These are phyloP conservation scores for Gymnosoma rotundatum DNA, from an alignment of 2,888 invertebrate genomes.

Conservation along the genomic window DNA sequence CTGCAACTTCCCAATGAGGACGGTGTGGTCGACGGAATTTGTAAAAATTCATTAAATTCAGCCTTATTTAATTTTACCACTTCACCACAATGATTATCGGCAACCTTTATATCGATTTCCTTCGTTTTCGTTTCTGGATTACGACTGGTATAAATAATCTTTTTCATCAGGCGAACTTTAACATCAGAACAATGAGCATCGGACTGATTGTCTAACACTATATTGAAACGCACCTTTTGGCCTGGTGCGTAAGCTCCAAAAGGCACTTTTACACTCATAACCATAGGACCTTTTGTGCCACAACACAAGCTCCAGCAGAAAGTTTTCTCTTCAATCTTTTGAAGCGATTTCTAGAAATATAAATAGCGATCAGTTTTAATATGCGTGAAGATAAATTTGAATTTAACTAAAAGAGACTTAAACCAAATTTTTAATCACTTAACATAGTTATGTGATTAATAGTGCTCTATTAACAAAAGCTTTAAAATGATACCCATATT, in stretches of 20 bases:
- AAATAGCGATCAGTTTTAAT: too few relatives aligned
- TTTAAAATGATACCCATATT: too few relatives aligned
- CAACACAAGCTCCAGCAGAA: constrained; percentile 88
- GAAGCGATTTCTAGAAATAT: constrained; percentile 84
- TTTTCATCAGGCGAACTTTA: constrained; percentile 86
- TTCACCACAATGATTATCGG: constrained; percentile 83
- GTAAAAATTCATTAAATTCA: constrained; percentile 85
- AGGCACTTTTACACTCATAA: constrained; percentile 86
- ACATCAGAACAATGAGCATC: constrained; percentile 86
- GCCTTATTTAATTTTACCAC: constrained; percentile 85
- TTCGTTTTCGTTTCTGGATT: constrained; percentile 76
- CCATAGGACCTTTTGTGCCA: constrained; percentile 87
- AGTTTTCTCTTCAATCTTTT: constrained; percentile 87
- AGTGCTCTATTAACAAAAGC: too few relatives aligned
- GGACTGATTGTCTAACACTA: constrained; percentile 89
- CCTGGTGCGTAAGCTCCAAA: constrained; percentile 89
- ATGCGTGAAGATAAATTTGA: too few relatives aligned
- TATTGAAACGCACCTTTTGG: constrained; percentile 86
- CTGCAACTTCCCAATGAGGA: constrained; percentile 88
- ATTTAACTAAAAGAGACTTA: too few relatives aligned
- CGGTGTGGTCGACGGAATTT: constrained; percentile 88
- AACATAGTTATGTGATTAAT: too few relatives aligned
- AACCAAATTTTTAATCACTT: too few relatives aligned
- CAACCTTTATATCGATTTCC: constrained; percentile 77
- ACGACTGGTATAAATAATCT: constrained; percentile 79